Evolutionary conservation across 2,113 vertebrate species (phyloP).

Genomic region (Semnornis frantzii): DNA sequence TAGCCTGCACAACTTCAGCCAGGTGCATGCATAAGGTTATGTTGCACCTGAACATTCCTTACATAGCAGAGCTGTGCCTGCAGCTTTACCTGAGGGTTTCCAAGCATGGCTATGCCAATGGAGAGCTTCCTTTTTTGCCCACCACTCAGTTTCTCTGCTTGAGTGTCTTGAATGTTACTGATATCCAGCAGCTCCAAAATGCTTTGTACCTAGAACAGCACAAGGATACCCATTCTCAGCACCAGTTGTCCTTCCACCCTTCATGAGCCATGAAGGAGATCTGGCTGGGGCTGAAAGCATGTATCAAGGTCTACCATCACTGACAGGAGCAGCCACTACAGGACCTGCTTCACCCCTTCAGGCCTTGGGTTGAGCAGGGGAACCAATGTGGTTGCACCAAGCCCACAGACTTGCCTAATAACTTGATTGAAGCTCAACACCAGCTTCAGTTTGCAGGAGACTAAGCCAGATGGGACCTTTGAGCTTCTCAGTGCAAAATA

Average conservation of each 20-base stretch:
- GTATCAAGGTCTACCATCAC: neutral
- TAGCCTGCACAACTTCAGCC: no score
- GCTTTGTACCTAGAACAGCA: slow-evolving; percentile 78
- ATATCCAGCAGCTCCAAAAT: slow-evolving; percentile 85
- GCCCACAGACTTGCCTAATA: neutral
- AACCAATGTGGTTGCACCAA: neutral
- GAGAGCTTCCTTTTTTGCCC: slow-evolving; percentile 90
- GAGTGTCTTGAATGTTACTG: slow-evolving; percentile 81
- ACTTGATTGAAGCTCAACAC: neutral
- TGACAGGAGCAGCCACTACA: neutral
- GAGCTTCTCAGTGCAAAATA: neutral
- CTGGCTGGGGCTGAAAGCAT: neutral
- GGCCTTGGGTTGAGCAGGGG: neutral
- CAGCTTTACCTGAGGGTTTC: slow-evolving; percentile 84
- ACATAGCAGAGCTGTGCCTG: accelerated
- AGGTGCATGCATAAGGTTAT: accelerated
- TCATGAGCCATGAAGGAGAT: neutral
- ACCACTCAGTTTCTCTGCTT: slow-evolving; percentile 85
- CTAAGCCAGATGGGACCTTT: neutral
- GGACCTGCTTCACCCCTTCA: neutral
- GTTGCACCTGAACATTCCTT: neutral
- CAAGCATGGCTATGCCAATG: slow-evolving; percentile 87
- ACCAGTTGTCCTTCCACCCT: neutral
- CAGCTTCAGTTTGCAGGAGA: neutral
- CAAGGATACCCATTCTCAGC: neutral